These are phyloP conservation scores for Ahaetulla prasina DNA, from an alignment of 2,113 vertebrate species.

Conservation along the genomic window DNA sequence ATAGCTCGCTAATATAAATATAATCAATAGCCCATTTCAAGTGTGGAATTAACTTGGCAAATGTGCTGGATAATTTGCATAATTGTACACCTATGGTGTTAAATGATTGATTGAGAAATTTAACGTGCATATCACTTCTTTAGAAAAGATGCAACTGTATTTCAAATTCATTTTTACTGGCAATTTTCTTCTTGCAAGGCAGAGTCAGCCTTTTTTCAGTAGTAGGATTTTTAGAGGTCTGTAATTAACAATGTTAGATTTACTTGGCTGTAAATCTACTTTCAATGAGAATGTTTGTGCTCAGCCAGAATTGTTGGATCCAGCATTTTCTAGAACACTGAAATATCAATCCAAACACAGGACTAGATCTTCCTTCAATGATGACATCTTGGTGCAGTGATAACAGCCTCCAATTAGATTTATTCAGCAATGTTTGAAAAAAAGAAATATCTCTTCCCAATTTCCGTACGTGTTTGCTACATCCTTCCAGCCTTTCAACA, in stretches of 20 bases:
- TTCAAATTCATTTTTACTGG: not conserved
- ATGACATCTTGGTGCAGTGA: not conserved
- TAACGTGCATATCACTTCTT: not conserved
- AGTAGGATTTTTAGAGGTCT: not conserved
- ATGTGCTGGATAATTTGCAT: not conserved
- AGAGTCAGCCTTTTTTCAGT: not conserved
- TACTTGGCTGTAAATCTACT: not conserved
- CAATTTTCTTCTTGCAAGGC: not conserved
- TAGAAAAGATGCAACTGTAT: not conserved
- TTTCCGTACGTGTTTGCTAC: not conserved
- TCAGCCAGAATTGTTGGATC: not conserved
- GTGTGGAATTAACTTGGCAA: not conserved
- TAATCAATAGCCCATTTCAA: not conserved
- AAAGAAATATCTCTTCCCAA: not conserved
- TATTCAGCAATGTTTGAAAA: not conserved
- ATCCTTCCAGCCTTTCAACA: not conserved
- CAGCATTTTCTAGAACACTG: not conserved
- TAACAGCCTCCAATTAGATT: not conserved
- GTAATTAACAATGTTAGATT: not conserved
- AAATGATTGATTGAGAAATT: not conserved
- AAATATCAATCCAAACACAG: not conserved
- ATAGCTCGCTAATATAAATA: not conserved
- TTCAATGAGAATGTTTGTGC: not conserved
- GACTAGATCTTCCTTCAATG: not conserved
- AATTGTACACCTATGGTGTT: not conserved